phyloP scores from a whole-genome alignment of 2,113 vertebrate species.

The Dasypus novemcinctus region DNA sequence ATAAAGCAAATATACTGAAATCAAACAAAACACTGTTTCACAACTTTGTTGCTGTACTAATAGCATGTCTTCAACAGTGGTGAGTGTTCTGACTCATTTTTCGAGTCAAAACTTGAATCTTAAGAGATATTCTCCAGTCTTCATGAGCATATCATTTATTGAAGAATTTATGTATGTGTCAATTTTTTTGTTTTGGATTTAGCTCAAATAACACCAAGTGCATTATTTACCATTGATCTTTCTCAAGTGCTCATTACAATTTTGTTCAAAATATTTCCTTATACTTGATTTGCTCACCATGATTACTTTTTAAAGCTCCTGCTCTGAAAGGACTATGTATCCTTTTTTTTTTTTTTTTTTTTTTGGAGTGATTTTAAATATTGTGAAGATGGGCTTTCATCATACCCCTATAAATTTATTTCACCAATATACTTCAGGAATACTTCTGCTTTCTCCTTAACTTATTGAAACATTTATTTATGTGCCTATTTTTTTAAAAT shows the following conservation, averaged over 20 bases:
- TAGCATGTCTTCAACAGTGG: neutral
- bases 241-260: neutral
- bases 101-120: neutral
- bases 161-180: neutral
- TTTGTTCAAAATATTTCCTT: neutral
- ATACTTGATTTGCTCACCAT: neutral
- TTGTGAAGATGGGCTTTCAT: neutral
- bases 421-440: neutral
- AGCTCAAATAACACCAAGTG: neutral
- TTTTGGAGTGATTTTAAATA: neutral
- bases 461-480: constrained; percentile 66
- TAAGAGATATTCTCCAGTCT: neutral
- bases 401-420: neutral
- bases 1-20: neutral
- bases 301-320: neutral
- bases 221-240: neutral
- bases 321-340: neutral
- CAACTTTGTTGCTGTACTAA: neutral
- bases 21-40: neutral
- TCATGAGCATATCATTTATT: neutral
- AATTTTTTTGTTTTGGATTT: neutral
- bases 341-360: too few species aligned
- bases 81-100: neutral
- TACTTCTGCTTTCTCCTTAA: neutral
- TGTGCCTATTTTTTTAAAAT: constrained; percentile 45